Evolutionary conservation across 1,140 invertebrate species (phyloP).

Genomic region (Octopus bimaculoides): DNA sequence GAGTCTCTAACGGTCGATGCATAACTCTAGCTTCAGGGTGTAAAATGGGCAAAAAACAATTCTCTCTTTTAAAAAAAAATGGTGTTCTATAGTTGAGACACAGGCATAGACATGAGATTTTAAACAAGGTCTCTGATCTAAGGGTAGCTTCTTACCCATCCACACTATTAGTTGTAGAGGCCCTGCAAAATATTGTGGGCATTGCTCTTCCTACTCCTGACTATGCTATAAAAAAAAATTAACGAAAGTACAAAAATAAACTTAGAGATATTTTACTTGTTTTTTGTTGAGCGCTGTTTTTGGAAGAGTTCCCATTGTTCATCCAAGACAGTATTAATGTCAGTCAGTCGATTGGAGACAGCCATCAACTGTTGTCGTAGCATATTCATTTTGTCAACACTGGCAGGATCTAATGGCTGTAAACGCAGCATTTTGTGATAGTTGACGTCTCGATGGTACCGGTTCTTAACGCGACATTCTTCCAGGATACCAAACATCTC

Average conservation of each 20-base stretch:
- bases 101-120: no score
- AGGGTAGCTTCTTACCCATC: not conserved
- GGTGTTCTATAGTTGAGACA: no score
- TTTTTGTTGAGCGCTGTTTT: constrained; percentile 14
- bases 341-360: constrained; percentile 48
- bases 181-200: not conserved
- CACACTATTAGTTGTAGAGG: not conserved
- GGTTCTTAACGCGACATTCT: constrained; percentile 47
- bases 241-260: no score
- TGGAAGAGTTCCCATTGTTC: constrained; percentile 53
- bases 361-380: constrained; percentile 46
- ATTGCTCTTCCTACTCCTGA: not conserved
- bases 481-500: constrained; percentile 52
- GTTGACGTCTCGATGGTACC: constrained; percentile 46
- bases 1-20: no score
- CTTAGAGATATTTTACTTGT: no score
- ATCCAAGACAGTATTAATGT: constrained; percentile 52
- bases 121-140: no score
- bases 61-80: no score
- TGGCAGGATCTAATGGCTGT: constrained; percentile 52
- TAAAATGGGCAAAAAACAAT: no score
- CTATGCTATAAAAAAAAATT: not conserved
- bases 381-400: constrained; percentile 44
- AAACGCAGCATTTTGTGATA: constrained; percentile 47
- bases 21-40: no score